Base-by-base conservation (phyloP, 2,888 invertebrate genomes). In the Tetanocera ferruginea region DNA sequence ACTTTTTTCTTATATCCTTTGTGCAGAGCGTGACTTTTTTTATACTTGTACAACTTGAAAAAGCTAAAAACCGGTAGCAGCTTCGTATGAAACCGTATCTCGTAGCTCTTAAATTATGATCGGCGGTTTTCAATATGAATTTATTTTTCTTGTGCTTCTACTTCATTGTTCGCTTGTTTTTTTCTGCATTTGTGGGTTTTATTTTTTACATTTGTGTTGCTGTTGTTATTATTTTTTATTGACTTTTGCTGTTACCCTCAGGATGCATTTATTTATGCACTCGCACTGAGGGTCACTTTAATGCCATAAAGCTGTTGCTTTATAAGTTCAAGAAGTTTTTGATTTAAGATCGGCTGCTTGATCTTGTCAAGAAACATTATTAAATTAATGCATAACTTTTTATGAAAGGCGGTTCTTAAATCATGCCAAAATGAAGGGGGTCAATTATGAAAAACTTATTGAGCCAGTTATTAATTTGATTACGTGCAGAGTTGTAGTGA, bases 171-270 rank as follows among this genome's bases (percentile, higher is more conserved):
- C 43, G 43, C 43, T 43, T 43, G 43, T 31, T 70, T 14, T 66
- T 66, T 37, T n/a, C 66, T 17, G n/a, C 17, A n/a, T 49, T 43
- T 62, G 83, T 83, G 83, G 43, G 43, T 43, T 43, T 43, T 43
- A 43, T 11, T 43, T 43, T 43, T 6, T 11, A 43, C 1, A 43
- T 43, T 43, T 11, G 11, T 43, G 43, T 43, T 43, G 43, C 14
- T 43, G 43, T 82, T 77, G 80, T 72, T 76, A 82, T 76, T 62
- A 73, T 64, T 3, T 70, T 49, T 60, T 23, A 5, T 76, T 60
- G 37, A 69, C 72, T 76, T 76, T 78, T 57, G 76, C 57, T 76
- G 81, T 77, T 79, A 82, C 85, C 84, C 84, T 73, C 51, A 71
- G 64, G 76, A 66, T 73, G 66, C 52, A 67, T 73, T 73, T 72